These are phyloP conservation scores for Crypturellus undulatus DNA, from an alignment of 2,113 vertebrate species.

Conservation along the genomic window DNA sequence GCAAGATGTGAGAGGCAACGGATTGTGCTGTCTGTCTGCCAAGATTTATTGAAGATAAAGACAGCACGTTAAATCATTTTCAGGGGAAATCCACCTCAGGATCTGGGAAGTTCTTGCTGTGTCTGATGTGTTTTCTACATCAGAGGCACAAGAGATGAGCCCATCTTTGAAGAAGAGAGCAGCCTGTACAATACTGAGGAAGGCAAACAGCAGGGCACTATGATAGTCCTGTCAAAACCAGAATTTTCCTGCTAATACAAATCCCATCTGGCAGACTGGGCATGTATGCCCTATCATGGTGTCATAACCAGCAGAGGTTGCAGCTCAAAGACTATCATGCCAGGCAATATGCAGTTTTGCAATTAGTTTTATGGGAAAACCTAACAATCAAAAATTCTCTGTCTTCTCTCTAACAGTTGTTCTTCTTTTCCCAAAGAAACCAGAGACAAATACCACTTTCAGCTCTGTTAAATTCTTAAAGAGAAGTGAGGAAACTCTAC, in stretches of 20 bases:
- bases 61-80: slow-evolving; percentile 29
- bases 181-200: not conserved
- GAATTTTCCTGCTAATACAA: slow-evolving; percentile 55
- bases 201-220: not conserved
- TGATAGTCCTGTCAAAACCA: slow-evolving; percentile 36
- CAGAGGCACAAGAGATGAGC: slow-evolving; percentile 12
- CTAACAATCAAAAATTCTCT: slow-evolving; percentile 26
- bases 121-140: slow-evolving; percentile 3
- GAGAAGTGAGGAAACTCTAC: slow-evolving; percentile 40
- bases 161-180: slow-evolving; percentile 2
- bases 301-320: not conserved
- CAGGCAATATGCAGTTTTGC: not conserved
- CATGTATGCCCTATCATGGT: slow-evolving; percentile 16
- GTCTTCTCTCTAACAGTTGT: not conserved
- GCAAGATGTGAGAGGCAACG: not conserved
- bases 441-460: slow-evolving; percentile 48
- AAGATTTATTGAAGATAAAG: slow-evolving; percentile 59
- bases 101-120: slow-evolving; percentile 28
- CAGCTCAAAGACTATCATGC: not conserved
- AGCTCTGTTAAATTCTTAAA: slow-evolving; percentile 38
- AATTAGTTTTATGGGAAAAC: slow-evolving; percentile 35
- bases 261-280: slow-evolving; percentile 28
- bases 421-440: slow-evolving; percentile 44
- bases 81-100: slow-evolving; percentile 30
- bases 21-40: slow-evolving; percentile 39